Conservation (phyloP, 2,797 vertebrate genomes). For the Aselliscus stoliczkanus region DNA sequence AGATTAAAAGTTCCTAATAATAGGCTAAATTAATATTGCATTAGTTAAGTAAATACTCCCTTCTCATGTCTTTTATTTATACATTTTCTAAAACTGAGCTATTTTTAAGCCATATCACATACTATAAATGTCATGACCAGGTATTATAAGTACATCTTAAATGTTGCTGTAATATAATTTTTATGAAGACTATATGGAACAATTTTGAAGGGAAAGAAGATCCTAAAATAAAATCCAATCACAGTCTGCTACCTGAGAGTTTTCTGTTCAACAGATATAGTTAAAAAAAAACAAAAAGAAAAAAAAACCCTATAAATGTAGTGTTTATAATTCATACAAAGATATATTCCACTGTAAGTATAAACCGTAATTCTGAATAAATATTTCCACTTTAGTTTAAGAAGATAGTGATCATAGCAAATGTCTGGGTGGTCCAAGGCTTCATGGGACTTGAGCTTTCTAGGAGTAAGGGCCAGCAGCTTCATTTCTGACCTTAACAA, state of each 20-base stretch:
- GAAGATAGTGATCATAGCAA: slow-evolving; percentile 11
- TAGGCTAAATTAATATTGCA: not conserved
- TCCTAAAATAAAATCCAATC: not conserved
- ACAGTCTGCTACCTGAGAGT: not conserved
- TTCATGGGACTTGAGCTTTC: not conserved
- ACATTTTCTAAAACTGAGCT: not conserved
- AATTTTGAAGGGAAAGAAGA: not conserved
- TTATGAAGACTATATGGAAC: not conserved
- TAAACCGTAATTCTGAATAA: slow-evolving; percentile 53
- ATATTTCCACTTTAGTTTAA: slow-evolving; percentile 34
- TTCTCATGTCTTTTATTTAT: not conserved
- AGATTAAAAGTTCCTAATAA: not conserved
- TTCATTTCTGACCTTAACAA: not conserved
- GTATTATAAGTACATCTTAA: not conserved
- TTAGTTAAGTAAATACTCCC: not conserved
- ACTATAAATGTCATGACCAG: not conserved
- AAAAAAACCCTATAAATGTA: not conserved
- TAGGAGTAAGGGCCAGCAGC: not conserved
- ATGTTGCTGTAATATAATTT: not conserved
- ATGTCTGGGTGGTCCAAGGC: slow-evolving; percentile 54
- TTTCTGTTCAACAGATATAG: slow-evolving; percentile 15
- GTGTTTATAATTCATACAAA: slow-evolving; percentile 48
- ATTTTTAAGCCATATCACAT: not conserved
- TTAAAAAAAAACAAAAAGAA: not conserved
- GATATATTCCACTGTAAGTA: not conserved